These are phyloP conservation scores for Macheiramphus alcinus DNA, from an alignment of 2,113 vertebrate genomes.

Conservation along the genomic window DNA sequence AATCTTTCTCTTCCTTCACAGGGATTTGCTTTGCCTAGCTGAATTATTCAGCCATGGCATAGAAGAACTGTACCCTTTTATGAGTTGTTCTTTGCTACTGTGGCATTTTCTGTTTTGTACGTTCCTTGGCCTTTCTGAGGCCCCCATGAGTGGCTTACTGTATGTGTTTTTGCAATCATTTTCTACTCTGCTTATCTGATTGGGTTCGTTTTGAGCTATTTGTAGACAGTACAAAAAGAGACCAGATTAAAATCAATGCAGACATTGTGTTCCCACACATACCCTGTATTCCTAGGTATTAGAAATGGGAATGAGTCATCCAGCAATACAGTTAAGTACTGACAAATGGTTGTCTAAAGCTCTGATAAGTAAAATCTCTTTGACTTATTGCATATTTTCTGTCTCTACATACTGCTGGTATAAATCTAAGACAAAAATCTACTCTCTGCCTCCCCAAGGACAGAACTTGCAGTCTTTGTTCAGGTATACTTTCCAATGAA, in stretches of 20 bases:
- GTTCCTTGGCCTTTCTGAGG: not conserved
- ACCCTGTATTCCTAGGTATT: slow-evolving; percentile 50
- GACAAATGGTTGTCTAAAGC: slow-evolving; percentile 49
- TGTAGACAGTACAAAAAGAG: slow-evolving; percentile 41
- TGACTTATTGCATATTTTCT: slow-evolving; percentile 23
- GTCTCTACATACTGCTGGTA: not conserved
- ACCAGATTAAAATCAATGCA: slow-evolving; percentile 56
- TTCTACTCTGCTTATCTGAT: slow-evolving; percentile 43
- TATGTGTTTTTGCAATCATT: slow-evolving; percentile 30
- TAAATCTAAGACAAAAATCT: slow-evolving; percentile 27
- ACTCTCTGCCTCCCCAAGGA: slow-evolving; percentile 20
- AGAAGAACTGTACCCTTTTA: not conserved
- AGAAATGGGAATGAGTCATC: slow-evolving; percentile 43
- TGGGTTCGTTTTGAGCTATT: slow-evolving; percentile 17
- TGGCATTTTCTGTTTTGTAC: not conserved
- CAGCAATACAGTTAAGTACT: slow-evolving; percentile 41
- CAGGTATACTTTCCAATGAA: slow-evolving; percentile 30
- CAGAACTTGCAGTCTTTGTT: slow-evolving; percentile 1
- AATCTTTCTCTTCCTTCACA: not conserved
- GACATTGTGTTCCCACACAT: slow-evolving; percentile 11
- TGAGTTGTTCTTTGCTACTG: not conserved
- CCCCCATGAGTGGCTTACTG: not conserved
- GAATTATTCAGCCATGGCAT: not conserved
- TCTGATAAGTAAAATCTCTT: slow-evolving; percentile 46
- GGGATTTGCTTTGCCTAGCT: not conserved